Percentiles rank a stretch among this genome's conserved stretches.
Conservation (phyloP, 92 coral and sea anemone genomes). For the Scolanthus callimorphus region DNA sequence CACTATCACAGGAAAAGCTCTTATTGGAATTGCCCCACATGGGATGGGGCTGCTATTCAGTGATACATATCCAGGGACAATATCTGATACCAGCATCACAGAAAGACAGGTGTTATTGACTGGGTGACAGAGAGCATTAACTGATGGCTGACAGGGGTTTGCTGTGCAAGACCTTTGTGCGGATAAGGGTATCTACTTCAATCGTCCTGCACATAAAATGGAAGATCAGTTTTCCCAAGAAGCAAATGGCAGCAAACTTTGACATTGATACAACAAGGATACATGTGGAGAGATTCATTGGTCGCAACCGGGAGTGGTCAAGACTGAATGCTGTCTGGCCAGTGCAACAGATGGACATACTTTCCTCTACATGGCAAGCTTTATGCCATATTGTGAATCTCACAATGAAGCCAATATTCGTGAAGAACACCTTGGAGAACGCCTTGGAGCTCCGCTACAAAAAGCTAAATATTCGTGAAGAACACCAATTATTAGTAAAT, state of each 20-base stretch:
- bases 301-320: slow-evolving; percentile 28
- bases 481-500: too few species aligned
- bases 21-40: slow-evolving; percentile 41
- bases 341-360: slow-evolving; percentile 21
- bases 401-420: slow-evolving; percentile 22
- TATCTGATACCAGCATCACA: slow-evolving; percentile 18
- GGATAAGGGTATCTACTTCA: slow-evolving; percentile 22
- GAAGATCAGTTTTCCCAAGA: slow-evolving; percentile 30
- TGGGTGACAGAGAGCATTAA: slow-evolving; percentile 31
- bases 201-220: slow-evolving; percentile 37
- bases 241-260: too few species aligned
- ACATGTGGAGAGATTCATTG: slow-evolving; percentile 46
- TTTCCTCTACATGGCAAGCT: slow-evolving; percentile 31
- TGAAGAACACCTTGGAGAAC: too few species aligned
- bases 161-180: slow-evolving; percentile 43
- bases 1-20: slow-evolving; percentile 39
- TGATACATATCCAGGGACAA: slow-evolving; percentile 41
- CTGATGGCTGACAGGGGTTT: slow-evolving; percentile 47
- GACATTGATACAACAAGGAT: slow-evolving; percentile 45
- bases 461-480: too few species aligned
- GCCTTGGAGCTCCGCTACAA: too few species aligned
- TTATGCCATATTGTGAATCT: slow-evolving; percentile 39
- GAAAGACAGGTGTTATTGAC: slow-evolving; percentile 1
- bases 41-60: slow-evolving; percentile 31
- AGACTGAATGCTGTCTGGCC: slow-evolving; percentile 35